phyloP scores from a whole-genome alignment of 2,797 vertebrate genomes.

The Salmo trutta region DNA sequence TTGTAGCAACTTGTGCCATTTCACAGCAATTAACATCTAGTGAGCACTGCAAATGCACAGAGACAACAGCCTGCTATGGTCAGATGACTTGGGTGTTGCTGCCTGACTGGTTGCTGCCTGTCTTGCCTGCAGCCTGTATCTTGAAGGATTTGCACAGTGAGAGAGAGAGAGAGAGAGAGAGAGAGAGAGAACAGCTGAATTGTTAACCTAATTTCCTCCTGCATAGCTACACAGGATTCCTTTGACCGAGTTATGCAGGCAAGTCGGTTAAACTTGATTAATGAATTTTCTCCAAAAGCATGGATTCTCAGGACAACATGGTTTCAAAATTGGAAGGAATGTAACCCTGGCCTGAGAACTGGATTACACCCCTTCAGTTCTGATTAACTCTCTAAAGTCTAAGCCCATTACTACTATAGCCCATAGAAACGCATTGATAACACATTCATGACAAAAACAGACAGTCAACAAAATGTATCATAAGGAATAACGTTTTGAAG shows the following conservation, averaged over 20 bases:
- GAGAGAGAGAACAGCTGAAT: slow-evolving; percentile 43
- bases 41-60: not conserved
- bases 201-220: slow-evolving; percentile 23
- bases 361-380: too few relatives aligned
- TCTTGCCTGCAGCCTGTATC: not conserved
- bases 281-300: not conserved
- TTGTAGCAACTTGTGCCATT: not conserved
- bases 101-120: not conserved
- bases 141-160: not conserved
- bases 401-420: too few relatives aligned
- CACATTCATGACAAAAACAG: too few relatives aligned
- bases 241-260: slow-evolving; percentile 52
- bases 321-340: not conserved
- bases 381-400: too few relatives aligned
- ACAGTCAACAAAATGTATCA: too few relatives aligned
- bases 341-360: too few relatives aligned
- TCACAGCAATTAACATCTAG: too few relatives aligned
- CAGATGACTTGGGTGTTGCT: slow-evolving; percentile 19
- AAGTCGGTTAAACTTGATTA: slow-evolving; percentile 20
- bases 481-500: too few relatives aligned
- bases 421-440: too few relatives aligned
- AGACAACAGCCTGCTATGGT: not conserved
- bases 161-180: not conserved
- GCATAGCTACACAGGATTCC: slow-evolving; percentile 39
- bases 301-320: not conserved